phyloP scores from a whole-genome alignment of 1,140 invertebrate genomes.

The Trachelipus rathkii region DNA sequence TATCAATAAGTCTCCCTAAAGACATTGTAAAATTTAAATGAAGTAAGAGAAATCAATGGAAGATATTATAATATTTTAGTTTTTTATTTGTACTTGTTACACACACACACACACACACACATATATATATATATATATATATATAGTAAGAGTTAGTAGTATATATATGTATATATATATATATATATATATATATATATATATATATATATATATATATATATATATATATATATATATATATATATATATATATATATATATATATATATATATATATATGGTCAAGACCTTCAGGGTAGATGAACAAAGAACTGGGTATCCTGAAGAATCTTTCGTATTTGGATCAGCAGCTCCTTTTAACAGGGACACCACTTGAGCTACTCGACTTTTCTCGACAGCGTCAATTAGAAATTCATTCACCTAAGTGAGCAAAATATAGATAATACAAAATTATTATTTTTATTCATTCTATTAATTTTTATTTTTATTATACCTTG shows the following conservation, averaged over 20 bases:
- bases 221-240: conserved; percentile 23
- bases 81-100: no score
- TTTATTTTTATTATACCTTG: no score
- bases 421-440: neutral
- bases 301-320: neutral
- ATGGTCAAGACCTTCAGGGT: neutral
- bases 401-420: conserved; percentile 5
- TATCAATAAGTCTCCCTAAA: conserved; percentile 31
- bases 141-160: no score
- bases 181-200: conserved; percentile 28
- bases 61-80: no score
- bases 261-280: neutral
- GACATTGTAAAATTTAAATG: neutral
- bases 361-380: conserved; percentile 7
- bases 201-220: conserved; percentile 28
- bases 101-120: no score
- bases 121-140: no score
- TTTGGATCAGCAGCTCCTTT: conserved; percentile 20
- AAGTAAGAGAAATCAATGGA: no score
- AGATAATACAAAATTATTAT: neutral
- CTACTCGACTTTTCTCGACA: conserved; percentile 1
- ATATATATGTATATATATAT: neutral
- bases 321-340: conserved; percentile 12
- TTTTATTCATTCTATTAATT: no score
- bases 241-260: neutral